Percentiles rank a stretch among this genome's conserved stretches.
These are phyloP conservation scores for Halocynthia aurantium DNA, from an alignment of 23 tunicate species.

Conservation along the genomic window DNA sequence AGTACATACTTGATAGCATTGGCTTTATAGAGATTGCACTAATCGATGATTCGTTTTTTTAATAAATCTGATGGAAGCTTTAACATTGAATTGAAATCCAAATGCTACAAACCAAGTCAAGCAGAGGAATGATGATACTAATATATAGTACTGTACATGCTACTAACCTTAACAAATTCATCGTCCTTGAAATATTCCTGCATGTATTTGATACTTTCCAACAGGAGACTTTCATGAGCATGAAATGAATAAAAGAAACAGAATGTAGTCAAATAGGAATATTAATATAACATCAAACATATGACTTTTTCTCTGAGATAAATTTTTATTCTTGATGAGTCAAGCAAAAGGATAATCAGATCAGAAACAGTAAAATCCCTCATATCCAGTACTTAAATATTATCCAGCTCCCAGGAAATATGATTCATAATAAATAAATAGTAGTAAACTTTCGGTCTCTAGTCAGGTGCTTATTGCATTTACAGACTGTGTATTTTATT, in stretches of 20 bases:
- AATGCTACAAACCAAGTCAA: not conserved
- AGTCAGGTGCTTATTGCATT: no score
- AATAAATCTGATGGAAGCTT: not conserved
- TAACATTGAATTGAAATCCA: not conserved
- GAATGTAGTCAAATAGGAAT: not conserved
- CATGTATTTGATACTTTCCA: slow-evolving; percentile 44
- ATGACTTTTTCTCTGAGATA: not conserved
- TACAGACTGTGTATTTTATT: no score
- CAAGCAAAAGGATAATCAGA: not conserved
- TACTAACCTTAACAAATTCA: slow-evolving; percentile 62
- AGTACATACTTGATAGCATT: no score
- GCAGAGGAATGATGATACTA: no score
- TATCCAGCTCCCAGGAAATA: no score
- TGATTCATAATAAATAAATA: no score
- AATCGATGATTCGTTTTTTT: slow-evolving; percentile 4
- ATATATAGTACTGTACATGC: no score
- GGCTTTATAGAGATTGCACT: not conserved
- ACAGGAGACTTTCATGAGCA: slow-evolving; percentile 36
- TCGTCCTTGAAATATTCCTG: slow-evolving; percentile 29
- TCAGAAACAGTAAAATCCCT: no score
- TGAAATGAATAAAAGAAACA: not conserved
- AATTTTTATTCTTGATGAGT: not conserved
- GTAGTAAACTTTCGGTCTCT: no score
- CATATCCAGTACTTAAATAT: no score
- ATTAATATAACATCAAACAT: not conserved